Evolutionary conservation across 2,113 vertebrate genomes (phyloP), one percentile per base, ranked within the genome.

Genomic region (Forbesichthys papilliferus): DNA sequence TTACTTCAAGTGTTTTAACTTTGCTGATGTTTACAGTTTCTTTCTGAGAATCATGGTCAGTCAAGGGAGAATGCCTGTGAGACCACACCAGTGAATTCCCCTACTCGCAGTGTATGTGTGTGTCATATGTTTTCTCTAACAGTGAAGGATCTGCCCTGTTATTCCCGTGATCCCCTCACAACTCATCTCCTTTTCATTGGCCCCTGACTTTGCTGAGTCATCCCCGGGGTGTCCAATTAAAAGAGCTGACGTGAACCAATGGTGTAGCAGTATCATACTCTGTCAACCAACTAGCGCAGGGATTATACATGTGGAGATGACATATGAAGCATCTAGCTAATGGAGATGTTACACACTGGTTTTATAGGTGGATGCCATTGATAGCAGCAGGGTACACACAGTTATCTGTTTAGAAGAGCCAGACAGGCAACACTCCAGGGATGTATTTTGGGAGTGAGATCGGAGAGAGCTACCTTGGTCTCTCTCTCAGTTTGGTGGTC

Each of bases 301-400:
- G 61, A 64, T 78, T 54, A 78, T n/a, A 59, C 51, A 27, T 73
- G 76, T 76, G 75, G 80, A 80, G 74, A 82, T 88, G 81, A 84
- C 51, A 72, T 56, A 73, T 52, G 74, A 69, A 74, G 75, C 77
- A 70, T 83, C 69, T 27, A 27, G 27, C 27, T 27, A 27, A 27
- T 27, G 2, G 27, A 27, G 27, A 2, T 27, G 27, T 27, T 27
- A 20, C 20, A n/a, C 14, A n/a, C 13, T 71, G 72, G 82, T 83
- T 79, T 86, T 79, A 84, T 75, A 66, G 71, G 67, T 77, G 63
- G 49, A 66, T 77, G 73, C 80, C 71, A 69, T 75, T 68, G 69
- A 73, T 74, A 75, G 66, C 53, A 53, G 14, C 20, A 60, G 14
- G 51, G 10, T 14, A 11, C 13, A 47, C 14, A 61, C 62, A 77